These are phyloP conservation scores for Drepana falcataria DNA, from an alignment of 2,888 invertebrate species.

Conservation along the genomic window DNA sequence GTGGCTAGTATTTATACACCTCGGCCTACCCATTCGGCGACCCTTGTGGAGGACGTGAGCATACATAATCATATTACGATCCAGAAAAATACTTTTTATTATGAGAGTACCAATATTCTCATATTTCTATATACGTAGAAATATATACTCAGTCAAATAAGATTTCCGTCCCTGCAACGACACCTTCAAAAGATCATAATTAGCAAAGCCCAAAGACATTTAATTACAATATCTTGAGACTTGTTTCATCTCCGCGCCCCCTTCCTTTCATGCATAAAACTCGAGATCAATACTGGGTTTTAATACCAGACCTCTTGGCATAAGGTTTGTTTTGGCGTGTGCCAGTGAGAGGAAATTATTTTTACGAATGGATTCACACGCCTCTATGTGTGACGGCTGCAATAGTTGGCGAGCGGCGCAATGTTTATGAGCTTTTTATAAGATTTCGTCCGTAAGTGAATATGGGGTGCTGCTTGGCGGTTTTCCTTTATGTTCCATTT, in stretches of 20 bases:
- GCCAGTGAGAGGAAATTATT: constrained; percentile 37
- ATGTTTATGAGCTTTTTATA: constrained; percentile 27
- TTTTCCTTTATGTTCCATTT: background rate
- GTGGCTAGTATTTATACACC: too few relatives aligned
- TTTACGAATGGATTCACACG: constrained; percentile 37
- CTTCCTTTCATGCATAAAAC: background rate
- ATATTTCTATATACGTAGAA: too few relatives aligned
- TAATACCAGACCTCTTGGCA: background rate
- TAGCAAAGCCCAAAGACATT: constrained; percentile 22
- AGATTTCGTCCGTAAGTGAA: constrained; percentile 3
- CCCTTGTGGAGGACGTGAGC: too few relatives aligned
- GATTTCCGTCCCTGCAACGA: constrained; percentile 2
- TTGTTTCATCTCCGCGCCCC: background rate
- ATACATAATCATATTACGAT: too few relatives aligned
- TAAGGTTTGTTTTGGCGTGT: background rate
- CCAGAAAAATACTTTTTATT: too few relatives aligned
- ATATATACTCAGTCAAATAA: too few relatives aligned
- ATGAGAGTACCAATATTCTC: too few relatives aligned
- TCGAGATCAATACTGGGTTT: background rate
- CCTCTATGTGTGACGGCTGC: constrained; percentile 16
- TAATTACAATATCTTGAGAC: constrained; percentile 19
- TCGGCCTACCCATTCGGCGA: too few relatives aligned
- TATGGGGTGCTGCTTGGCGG: background rate
- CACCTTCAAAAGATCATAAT: constrained; percentile 25
- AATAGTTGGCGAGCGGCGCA: constrained; percentile 27